Evolutionary conservation across 1,140 invertebrate species (phyloP).

Genomic region (Trinorchestia longiramus): DNA sequence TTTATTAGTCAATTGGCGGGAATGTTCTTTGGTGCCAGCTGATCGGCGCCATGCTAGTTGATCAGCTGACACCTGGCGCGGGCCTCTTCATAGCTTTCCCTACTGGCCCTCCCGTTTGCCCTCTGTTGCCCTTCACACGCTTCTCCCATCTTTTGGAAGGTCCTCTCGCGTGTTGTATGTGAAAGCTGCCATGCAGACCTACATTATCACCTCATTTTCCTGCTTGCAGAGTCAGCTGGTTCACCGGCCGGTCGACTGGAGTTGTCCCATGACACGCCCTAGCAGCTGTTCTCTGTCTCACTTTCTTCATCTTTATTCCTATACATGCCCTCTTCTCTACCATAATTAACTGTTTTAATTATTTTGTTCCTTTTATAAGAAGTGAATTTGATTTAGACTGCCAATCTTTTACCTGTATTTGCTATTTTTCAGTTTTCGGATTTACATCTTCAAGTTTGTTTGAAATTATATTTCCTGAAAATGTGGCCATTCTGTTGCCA

Average conservation of each 20-base stretch:
- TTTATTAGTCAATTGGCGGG: constrained; percentile 1
- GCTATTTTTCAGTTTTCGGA: too few species aligned
- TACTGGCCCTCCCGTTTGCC: constrained; percentile 46
- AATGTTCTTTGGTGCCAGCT: constrained; percentile 49
- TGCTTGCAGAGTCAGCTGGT: not conserved
- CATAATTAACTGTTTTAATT: not conserved
- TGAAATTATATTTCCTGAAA: not conserved
- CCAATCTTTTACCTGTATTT: too few species aligned
- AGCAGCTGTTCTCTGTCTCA: constrained; percentile 1
- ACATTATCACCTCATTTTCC: not conserved
- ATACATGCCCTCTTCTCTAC: not conserved
- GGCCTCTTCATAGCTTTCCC: constrained; percentile 50
- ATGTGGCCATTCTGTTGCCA: not conserved
- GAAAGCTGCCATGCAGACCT: not conserved
- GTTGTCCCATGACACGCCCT: not conserved
- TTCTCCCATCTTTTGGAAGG: not conserved
- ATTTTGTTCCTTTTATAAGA: not conserved
- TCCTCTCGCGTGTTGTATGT: not conserved
- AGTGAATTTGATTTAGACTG: too few species aligned
- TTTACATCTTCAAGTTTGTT: not conserved
- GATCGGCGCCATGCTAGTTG: constrained; percentile 50
- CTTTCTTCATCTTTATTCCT: not conserved
- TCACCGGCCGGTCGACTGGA: constrained; percentile 27
- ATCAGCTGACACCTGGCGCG: constrained; percentile 52
- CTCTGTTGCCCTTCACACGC: constrained; percentile 44